Evolutionary conservation across 2,113 vertebrate genomes (phyloP).

Genomic region (Chloropsis cyanopogon): DNA sequence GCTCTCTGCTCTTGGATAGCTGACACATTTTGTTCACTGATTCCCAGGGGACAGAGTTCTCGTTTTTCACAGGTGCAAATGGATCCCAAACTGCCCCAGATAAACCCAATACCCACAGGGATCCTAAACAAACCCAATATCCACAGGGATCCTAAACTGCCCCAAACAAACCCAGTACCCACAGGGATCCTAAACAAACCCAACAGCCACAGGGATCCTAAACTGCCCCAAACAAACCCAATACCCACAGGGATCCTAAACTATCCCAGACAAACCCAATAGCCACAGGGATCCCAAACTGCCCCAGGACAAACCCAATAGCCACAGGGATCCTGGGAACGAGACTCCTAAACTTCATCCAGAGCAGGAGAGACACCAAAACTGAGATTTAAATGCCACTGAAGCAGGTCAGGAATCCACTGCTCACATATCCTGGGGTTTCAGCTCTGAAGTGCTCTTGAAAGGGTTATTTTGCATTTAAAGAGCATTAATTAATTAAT

Average conservation of each 20-base stretch:
- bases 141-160: too few relatives aligned
- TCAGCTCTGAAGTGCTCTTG: neutral
- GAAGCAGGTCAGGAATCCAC: neutral
- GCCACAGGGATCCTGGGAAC: neutral
- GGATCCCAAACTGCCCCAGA: too few relatives aligned
- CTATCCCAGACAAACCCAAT: too few relatives aligned
- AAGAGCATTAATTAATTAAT: neutral
- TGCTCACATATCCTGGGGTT: rapidly evolving
- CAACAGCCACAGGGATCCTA: too few relatives aligned
- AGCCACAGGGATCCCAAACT: too few relatives aligned
- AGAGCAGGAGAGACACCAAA: neutral
- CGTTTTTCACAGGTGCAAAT: neutral
- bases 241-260: too few relatives aligned
- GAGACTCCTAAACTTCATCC: neutral
- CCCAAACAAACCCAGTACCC: too few relatives aligned
- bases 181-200: too few relatives aligned
- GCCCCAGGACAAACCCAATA: neutral
- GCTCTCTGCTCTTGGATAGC: neutral
- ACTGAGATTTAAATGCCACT: neutral
- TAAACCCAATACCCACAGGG: too few relatives aligned
- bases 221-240: too few relatives aligned
- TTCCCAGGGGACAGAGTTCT: neutral
- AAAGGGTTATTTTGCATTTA: neutral
- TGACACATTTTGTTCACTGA: neutral
- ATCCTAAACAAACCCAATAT: too few relatives aligned